Conservation (phyloP, 2,888 invertebrate species). For the Drosophila nigritarsus region DNA sequence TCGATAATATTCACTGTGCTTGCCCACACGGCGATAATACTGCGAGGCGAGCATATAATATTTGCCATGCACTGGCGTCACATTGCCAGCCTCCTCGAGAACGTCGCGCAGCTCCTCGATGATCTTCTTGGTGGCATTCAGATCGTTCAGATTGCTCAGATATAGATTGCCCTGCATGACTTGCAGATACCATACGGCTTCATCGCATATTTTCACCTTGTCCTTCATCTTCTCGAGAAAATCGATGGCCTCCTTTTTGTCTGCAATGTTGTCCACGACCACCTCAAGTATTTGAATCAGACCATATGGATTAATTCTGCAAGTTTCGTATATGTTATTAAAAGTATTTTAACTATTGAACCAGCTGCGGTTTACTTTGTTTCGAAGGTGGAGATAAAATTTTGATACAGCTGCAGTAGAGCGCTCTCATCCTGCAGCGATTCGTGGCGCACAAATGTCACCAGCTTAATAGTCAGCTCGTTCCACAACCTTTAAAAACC, state of each 20-base stretch:
- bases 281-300: constrained; percentile 94
- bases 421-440: constrained; percentile 91
- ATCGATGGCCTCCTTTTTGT: constrained; percentile 93
- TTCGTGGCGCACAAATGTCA: constrained; percentile 92
- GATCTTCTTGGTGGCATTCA: constrained; percentile 92
- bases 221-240: constrained; percentile 95
- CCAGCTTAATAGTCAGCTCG: constrained; percentile 94
- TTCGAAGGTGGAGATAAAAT: constrained; percentile 97
- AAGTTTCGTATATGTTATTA: constrained; percentile 68
- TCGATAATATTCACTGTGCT: constrained; percentile 97
- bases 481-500: constrained; percentile 94
- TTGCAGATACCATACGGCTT: constrained; percentile 90
- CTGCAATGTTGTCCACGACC: constrained; percentile 90
- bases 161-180: constrained; percentile 93
- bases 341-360: neutral
- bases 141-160: constrained; percentile 91
- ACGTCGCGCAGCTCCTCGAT: constrained; percentile 94
- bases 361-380: constrained; percentile 90
- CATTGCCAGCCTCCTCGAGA: constrained; percentile 95
- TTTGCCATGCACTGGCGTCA: constrained; percentile 96
- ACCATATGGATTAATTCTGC: constrained; percentile 96
- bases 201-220: constrained; percentile 93
- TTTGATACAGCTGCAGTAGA: constrained; percentile 93
- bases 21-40: constrained; percentile 92
- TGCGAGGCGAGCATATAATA: constrained; percentile 97